A percentile compares a stretch with the other conserved stretches of the same genome.
Conservation (phyloP, 2,797 vertebrate species). For the Myoxocephalus aenaeus region DNA sequence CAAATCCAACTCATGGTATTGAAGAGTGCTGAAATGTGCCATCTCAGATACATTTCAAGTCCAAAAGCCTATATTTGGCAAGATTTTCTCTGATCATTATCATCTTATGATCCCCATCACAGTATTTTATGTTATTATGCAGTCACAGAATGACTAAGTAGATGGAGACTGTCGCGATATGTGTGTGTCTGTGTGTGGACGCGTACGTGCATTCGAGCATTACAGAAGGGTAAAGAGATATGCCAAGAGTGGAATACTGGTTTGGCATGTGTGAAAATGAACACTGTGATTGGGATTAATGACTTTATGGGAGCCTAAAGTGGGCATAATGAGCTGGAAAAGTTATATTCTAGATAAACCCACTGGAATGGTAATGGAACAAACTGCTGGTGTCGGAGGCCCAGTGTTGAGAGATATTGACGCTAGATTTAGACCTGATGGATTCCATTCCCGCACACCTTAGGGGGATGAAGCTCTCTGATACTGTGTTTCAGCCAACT, state of each 20-base stretch:
- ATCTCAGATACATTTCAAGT: slow-evolving; percentile 63
- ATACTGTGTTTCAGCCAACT: slow-evolving; percentile 40
- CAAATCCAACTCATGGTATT: slow-evolving; percentile 52
- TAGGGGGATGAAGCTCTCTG: slow-evolving; percentile 54
- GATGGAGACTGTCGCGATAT: slow-evolving; percentile 28
- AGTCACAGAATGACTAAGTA: slow-evolving; percentile 68
- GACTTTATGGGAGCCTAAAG: slow-evolving; percentile 80
- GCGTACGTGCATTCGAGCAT: slow-evolving; percentile 12
- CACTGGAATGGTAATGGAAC: slow-evolving; percentile 74
- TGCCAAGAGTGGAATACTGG: slow-evolving; percentile 78
- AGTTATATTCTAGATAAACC: slow-evolving; percentile 81
- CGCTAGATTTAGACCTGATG: slow-evolving; percentile 69
- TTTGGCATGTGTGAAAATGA: slow-evolving; percentile 82
- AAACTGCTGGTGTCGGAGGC: slow-evolving; percentile 73
- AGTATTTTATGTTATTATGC: slow-evolving; percentile 62
- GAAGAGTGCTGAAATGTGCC: slow-evolving; percentile 60
- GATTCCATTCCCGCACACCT: slow-evolving; percentile 62
- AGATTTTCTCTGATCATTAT: slow-evolving; percentile 66
- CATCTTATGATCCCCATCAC: slow-evolving; percentile 50
- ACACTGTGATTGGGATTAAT: slow-evolving; percentile 83
- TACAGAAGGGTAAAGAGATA: slow-evolving; percentile 73
- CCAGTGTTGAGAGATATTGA: slow-evolving; percentile 61
- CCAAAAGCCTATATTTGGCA: slow-evolving; percentile 63
- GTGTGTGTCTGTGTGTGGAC: slow-evolving; percentile 23
- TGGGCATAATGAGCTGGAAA: slow-evolving; percentile 83